Percentiles rank a stretch among this genome's conserved stretches.
These are phyloP conservation scores for Hippocampus kuda DNA, from an alignment of 2,797 vertebrate genomes.

Conservation along the genomic window DNA sequence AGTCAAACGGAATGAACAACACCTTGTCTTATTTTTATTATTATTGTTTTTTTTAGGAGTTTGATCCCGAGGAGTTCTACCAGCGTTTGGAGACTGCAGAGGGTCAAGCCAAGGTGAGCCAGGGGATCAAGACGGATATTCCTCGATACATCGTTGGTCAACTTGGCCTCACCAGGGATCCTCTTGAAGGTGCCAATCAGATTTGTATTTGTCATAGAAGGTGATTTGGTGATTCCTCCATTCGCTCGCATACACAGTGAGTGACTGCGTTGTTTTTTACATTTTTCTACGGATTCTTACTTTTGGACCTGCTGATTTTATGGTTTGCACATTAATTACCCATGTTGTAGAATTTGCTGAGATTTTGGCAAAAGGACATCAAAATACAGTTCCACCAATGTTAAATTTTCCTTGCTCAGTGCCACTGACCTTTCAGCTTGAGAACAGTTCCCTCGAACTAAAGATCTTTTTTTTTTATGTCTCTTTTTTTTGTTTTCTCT, in stretches of 20 bases:
- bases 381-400: not conserved
- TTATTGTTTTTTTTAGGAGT: conserved; percentile 68
- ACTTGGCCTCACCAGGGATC: conserved; percentile 86
- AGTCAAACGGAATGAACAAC: not conserved
- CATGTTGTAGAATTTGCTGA: not conserved
- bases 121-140: conserved; percentile 87
- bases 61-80: conserved; percentile 92
- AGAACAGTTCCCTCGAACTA: not conserved
- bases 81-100: conserved; percentile 87
- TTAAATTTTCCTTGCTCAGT: not conserved
- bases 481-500: not conserved
- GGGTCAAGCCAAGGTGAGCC: conserved; percentile 84
- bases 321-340: not conserved
- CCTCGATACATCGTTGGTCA: conserved; percentile 89
- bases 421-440: not conserved
- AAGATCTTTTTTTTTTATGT: not conserved
- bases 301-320: not conserved
- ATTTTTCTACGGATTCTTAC: not conserved
- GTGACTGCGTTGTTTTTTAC: not conserved
- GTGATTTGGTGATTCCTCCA: not conserved
- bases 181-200: conserved; percentile 73
- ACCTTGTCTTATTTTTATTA: too few species aligned
- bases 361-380: not conserved
- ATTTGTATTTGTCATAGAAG: not conserved
- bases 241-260: too few species aligned